Base-by-base conservation (phyloP, 2,797 vertebrate species). In the Florisuga fusca region DNA sequence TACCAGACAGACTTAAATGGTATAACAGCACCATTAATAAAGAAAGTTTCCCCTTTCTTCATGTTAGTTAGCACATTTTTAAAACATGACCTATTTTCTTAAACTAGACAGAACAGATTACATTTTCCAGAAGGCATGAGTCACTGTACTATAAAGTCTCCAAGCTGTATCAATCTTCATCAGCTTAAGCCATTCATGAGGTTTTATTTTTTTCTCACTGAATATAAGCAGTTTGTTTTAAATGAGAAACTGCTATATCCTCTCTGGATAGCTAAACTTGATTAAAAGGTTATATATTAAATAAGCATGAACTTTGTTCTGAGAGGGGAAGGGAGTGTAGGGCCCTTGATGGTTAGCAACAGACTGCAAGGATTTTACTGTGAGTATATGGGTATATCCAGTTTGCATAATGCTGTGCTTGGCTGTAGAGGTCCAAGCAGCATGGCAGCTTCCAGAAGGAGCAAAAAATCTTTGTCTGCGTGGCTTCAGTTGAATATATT, bases 1-100 rank as follows among this genome's bases (percentile, higher is more conserved):
- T 95, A 90, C 64, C 83, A 91, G 27, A 82, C 61, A 82, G 7
- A 12, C 69, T 93, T 86, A 94, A 94, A 90, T 91, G 74, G 43
- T 93, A 12, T 84, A 91, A 36, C 61, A 88, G 76, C 86, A 46
- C 85, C 87, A 90, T 91, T 95, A 94, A 94, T 94, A 88, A 90
- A 91, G 82, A 90, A 93, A 84, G 90, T 92, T 87, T 93, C 84
- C 75, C 59, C 36, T 91, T 95, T 95, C 87, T 92, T 91, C 89
- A 12, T 95, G 85, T 93, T 94, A 95, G 76, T 93, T 96, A 96
- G 91, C 94, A 90, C 85, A 88, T 96, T 94, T 96, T 94, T 16
- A 95, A 97, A 96, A 93, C 92, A 95, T 94, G 92, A 96, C 91
- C 95, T 96, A 91, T 94, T 97, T 97, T 97, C 89, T 94, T 88